Evolutionary conservation across 1,140 invertebrate genomes (phyloP), one percentile per base, ranked within the genome.

Genomic region (Lanistes nyassanus): DNA sequence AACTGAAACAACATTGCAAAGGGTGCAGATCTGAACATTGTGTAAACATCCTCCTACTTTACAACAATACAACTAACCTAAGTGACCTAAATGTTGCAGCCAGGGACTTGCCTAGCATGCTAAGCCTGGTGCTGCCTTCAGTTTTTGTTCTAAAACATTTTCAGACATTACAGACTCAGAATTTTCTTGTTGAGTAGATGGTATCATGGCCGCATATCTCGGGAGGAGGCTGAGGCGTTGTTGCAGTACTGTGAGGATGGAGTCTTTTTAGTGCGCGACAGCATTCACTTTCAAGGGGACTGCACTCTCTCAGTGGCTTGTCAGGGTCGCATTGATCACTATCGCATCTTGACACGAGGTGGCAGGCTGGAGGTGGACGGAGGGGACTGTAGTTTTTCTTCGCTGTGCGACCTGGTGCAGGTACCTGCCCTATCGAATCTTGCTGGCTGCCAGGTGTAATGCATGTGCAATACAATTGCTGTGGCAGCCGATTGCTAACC

Each of bases 271-370:
- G 95, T 99, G 68, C 92, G 98, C 79, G 98, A 99, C 90, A 98
- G 97, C 76, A 99, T 97, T 42, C 99, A 99, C 90, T 99, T 97
- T 90, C 98, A 97, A 34, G 98, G 98, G 65, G 98, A 99, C 91
- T 99, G 98, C 88, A 99, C 98, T 56, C 91, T 99, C 21, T 99
- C 97, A 89, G 94, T 93, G 31, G 94, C 96, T 86, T 83, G 78
- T 77, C 80, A 84, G 55, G 79, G 79, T 21, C 74, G 81, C 67
- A 82, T 86, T 53, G 84, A 86, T 55, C 84, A 86, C 71, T 86
- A 87, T 76, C 79, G 84, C 56, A 80, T 87, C 62, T 76, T 87
- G 39, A 75, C 80, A 31, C 75, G 76, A 13, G 79, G 83, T 56
- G 83, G 85, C 74, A 78, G 76, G 34, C 56, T 86, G 58, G 80